These are phyloP conservation scores for Catostylus mosaicus DNA, from an alignment of 30 jellyfish, hydroid and myxozoan genomes.

Conservation along the genomic window DNA sequence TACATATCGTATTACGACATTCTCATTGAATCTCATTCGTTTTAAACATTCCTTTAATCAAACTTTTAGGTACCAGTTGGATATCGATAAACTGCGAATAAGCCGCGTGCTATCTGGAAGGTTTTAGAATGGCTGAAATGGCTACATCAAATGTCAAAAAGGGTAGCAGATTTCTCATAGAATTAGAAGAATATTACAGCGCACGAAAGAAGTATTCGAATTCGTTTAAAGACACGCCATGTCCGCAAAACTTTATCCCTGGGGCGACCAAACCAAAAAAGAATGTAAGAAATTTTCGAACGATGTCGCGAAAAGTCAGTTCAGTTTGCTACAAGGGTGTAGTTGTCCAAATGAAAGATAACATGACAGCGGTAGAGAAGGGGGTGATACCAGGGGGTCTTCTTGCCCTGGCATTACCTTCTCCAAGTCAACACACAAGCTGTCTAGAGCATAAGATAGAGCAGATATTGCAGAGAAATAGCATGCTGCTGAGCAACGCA, in stretches of 20 bases:
- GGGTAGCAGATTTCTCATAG: constrained; percentile 46
- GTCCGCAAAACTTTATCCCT: constrained; percentile 91
- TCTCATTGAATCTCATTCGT: too few relatives aligned
- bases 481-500: not conserved
- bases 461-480: constrained; percentile 43
- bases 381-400: constrained; percentile 78
- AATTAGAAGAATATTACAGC: constrained; percentile 51
- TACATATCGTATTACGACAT: too few relatives aligned
- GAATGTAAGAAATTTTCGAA: constrained; percentile 13
- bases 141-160: constrained; percentile 26
- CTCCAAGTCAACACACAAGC: constrained; percentile 83
- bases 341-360: constrained; percentile 51
- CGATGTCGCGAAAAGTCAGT: constrained; percentile 53
- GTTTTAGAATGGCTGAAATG: not conserved
- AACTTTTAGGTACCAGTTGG: too few relatives aligned
- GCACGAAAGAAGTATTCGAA: constrained; percentile 37
- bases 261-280: constrained; percentile 74
- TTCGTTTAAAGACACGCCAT: constrained; percentile 57
- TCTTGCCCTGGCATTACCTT: constrained; percentile 63
- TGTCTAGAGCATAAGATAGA: constrained; percentile 70
- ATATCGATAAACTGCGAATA: not conserved
- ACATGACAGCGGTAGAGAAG: constrained; percentile 61
- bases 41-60: too few relatives aligned
- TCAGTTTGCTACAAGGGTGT: constrained; percentile 80
- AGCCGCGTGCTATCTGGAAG: not conserved